phyloP scores from a whole-genome alignment of 2,888 invertebrate species.

The Baccha elongata region DNA sequence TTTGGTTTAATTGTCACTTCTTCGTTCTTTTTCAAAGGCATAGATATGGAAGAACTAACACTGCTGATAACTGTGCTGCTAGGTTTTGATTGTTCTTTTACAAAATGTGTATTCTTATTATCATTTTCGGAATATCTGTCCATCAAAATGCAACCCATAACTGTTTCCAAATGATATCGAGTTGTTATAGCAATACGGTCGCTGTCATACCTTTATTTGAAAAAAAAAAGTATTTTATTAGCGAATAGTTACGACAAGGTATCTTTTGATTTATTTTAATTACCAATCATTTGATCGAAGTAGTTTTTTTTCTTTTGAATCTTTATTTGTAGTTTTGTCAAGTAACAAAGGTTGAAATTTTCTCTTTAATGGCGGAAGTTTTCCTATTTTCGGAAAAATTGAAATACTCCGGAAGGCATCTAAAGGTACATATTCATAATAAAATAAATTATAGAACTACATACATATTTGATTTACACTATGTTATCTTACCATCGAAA shows the following conservation, averaged over 20 bases:
- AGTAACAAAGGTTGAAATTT: conserved; percentile 26
- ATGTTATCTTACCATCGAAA: conserved; percentile 76
- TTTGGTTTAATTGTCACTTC: conserved; percentile 1
- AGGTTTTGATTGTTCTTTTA: background rate
- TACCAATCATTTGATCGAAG: conserved; percentile 77
- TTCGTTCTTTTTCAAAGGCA: background rate
- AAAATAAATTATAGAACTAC: too few species aligned
- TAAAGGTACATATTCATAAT: too few species aligned
- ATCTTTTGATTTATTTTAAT: conserved; percentile 8
- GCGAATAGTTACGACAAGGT: too few species aligned
- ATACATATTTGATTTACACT: too few species aligned
- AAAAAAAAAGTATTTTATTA: background rate
- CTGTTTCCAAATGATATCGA: conserved; percentile 76
- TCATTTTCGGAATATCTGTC: conserved; percentile 74
- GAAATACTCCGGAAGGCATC: conserved; percentile 75
- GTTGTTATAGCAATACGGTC: conserved; percentile 77
- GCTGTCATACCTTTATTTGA: conserved; percentile 76
- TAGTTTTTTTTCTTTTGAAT: conserved; percentile 75
- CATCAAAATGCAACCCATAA: conserved; percentile 76
- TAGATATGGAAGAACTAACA: background rate
- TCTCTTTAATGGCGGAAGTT: conserved; percentile 70
- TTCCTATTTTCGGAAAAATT: conserved; percentile 77
- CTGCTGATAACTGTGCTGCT: too few species aligned
- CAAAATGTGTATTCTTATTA: conserved; percentile 68
- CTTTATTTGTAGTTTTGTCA: conserved; percentile 19